A percentile compares a stretch with the other conserved stretches of the same genome.
These are phyloP conservation scores for Platycnemis pennipes DNA, from an alignment of 2,888 invertebrate genomes.

Conservation along the genomic window DNA sequence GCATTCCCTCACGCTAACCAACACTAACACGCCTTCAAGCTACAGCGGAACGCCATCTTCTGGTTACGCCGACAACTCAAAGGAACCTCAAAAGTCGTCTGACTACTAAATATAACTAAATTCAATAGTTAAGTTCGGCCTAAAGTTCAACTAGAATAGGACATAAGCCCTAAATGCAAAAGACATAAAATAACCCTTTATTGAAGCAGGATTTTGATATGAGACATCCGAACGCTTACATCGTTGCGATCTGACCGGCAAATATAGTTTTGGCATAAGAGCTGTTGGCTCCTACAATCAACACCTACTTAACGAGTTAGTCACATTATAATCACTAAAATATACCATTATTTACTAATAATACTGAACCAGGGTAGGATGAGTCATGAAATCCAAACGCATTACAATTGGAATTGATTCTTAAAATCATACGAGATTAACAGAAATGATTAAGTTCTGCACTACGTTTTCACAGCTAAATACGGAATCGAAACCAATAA, in stretches of 20 bases:
- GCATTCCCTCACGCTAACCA: not conserved
- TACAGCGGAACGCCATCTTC: constrained; percentile 47
- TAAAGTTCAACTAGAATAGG: not conserved
- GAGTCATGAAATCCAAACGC: constrained; percentile 41
- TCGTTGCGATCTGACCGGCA: not conserved
- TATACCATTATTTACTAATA: not conserved
- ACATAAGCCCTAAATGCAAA: not conserved
- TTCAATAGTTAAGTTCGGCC: not conserved
- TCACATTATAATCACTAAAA: not conserved
- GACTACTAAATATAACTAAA: constrained; percentile 40
- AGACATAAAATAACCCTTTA: not conserved
- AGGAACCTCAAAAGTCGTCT: constrained; percentile 62
- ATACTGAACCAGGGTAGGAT: not conserved
- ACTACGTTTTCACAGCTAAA: not conserved
- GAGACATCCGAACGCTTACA: not conserved
- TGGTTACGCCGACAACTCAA: constrained; percentile 60
- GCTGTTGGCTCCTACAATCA: not conserved
- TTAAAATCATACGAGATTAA: not conserved
- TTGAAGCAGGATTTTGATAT: not conserved
- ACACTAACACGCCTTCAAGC: constrained; percentile 36
- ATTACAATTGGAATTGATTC: not conserved
- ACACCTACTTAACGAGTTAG: not conserved
- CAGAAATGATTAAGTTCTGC: not conserved
- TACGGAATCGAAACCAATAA: not conserved
- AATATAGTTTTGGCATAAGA: not conserved